Evolutionary conservation across 2,888 invertebrate species (phyloP), one percentile per base, ranked within the genome.

Genomic region (Copidosoma aretas): DNA sequence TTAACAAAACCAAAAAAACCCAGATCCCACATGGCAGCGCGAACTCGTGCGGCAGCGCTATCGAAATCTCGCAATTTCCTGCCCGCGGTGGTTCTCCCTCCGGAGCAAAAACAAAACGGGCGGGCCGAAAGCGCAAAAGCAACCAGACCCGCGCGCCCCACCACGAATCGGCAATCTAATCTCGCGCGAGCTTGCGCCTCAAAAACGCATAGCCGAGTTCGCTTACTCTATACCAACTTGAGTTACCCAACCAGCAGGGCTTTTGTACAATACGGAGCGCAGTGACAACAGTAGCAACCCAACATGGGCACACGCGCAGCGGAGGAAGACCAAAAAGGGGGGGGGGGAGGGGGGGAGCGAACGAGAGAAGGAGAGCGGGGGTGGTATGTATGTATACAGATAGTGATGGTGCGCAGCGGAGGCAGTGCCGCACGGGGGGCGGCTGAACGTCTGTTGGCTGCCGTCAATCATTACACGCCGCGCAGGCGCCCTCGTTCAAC

Each of bases 401-500:
- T n/a, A n/a, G n/a, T n/a, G n/a, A n/a, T n/a, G n/a, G n/a, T n/a
- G n/a, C n/a, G n/a, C n/a, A n/a, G n/a, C n/a, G n/a, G 32, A 32
- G 3, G 74, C 71, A 73, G 60, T 71, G 76, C 74, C 65, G 67
- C 66, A 69, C 68, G 67, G 46, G n/a, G 77, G 75, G 77, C 73
- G 77, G 79, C 81, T 78, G 80, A 82, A 81, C 80, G 83, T 83
- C 83, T 83, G 83, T 83, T 83, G 83, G 83, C 83, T 83, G 83
- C 83, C 83, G 83, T 83, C 83, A 83, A 83, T 83, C 83, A 83
- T 83, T 83, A 83, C 82, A 81, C 76, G 80, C 75, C 75, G 81
- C 83, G 83, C 83, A 80, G 77, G 83, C 83, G 83, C 82, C 32
- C 32, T 32, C 32, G 67, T 68, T 19, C n/a, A 12, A 25, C 56